These are phyloP conservation scores for Apodemia zela DNA, from an alignment of 2,888 invertebrate species.

Conservation along the genomic window DNA sequence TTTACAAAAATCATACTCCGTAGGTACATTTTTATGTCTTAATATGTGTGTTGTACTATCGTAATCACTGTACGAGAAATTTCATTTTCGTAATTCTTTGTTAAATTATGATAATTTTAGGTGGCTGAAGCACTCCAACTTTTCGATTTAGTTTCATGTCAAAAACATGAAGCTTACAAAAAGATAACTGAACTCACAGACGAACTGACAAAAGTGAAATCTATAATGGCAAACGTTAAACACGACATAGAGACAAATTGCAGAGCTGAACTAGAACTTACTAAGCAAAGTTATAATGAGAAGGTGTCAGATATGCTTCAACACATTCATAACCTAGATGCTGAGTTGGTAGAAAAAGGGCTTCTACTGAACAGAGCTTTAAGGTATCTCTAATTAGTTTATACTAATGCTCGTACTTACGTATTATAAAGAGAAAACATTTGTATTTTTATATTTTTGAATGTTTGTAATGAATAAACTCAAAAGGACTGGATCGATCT, in stretches of 20 bases:
- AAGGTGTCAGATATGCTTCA: constrained; percentile 78
- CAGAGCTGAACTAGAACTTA: constrained; percentile 78
- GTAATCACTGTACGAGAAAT: too few species aligned
- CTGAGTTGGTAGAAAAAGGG: constrained; percentile 79
- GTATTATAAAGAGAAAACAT: too few species aligned
- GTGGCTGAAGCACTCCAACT: constrained; percentile 71
- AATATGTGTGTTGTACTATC: too few species aligned
- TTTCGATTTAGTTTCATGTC: constrained; percentile 58
- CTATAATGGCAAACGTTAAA: constrained; percentile 71
- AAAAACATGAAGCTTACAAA: constrained; percentile 59
- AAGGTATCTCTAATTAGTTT: constrained; percentile 49
- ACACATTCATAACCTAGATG: constrained; percentile 78
- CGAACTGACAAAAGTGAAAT: constrained; percentile 76
- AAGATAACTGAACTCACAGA: constrained; percentile 59
- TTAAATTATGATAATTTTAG: constrained; percentile 37
- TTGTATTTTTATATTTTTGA: too few species aligned
- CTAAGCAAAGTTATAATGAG: constrained; percentile 79
- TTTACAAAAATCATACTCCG: too few species aligned
- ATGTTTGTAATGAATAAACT: too few species aligned
- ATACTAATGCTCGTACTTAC: too few species aligned
- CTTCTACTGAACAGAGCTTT: constrained; percentile 72
- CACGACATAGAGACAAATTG: constrained; percentile 77
- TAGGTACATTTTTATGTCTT: too few species aligned
- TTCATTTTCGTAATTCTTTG: background rate
- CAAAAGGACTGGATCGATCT: too few species aligned